Evolutionary conservation across 2,113 vertebrate genomes (phyloP), one percentile per base, ranked within the genome.

Genomic region (Nibea albiflora): DNA sequence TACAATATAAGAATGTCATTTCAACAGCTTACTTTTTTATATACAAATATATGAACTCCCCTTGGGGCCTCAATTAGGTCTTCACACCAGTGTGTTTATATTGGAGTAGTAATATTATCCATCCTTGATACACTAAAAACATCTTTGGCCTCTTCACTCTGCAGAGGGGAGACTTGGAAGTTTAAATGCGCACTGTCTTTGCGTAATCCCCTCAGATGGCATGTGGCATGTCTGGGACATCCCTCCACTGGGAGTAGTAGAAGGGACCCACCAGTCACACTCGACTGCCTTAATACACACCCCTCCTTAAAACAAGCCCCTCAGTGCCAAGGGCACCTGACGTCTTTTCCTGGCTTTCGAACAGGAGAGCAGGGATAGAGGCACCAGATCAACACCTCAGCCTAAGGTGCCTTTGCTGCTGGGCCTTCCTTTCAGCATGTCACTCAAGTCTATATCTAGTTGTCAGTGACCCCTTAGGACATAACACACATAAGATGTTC

Each of bases 191-290:
- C 57, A 20, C 54, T 11, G 35, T 71, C 73, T 68, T 63, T 70
- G 79, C 35, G 77, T 84, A 76, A 70, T 65, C 73, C 50, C 53
- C 68, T 63, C 54, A 76, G 65, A 73, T 26, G 83, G 85, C 70
- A 83, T 78, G 81, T 56, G 42, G 75, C 85, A 77, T 84, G 82
- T 88, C 79, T 83, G 85, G 90, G 92, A 87, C 77, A 91, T 85
- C 91, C 89, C 91, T 73, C 3, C 4, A 16, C 64, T 74, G n/a
- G 15, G 57, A 12, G 77, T 81, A 85, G 72, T 76, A 68, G 69
- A 75, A 39, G 81, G 62, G 62, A 84, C 80, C 68, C 84, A 52
- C 65, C 76, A 87, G 80, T 82, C 66, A 62, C 17, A 50, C 58
- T 71, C 24, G 0, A 53, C 47, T 10, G 66, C 12, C 28, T 60